Base-by-base conservation (phyloP, 2,888 invertebrate genomes). In the Andrena dorsata region DNA sequence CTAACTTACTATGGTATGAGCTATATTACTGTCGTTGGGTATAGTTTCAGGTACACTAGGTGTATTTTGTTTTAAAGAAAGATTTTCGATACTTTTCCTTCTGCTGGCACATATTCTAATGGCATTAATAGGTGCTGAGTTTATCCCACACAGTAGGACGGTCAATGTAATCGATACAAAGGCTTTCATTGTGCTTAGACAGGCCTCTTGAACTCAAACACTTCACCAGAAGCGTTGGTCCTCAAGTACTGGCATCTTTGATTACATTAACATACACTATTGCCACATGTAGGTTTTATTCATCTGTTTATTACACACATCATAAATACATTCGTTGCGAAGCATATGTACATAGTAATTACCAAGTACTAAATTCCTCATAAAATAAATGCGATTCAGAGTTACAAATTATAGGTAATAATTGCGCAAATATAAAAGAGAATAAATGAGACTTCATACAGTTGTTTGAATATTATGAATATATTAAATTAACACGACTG, bases 51-150 rank as follows among this genome's bases (percentile, higher is more conserved):
- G 81, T 76, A 88, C 85, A 77, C 82, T 86, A 28, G 79, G 81
- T 65, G 83, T 84, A 80, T 90, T 88, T 80, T 91, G 87, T 69
- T 85, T 89, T 28, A 89, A 83, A 3, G 90, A 87, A 81, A 88
- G 75, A 83, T 89, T 91, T 68, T 90, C 90, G 51, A 86, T 85
- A 75, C 88, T 90, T 82, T 88, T 91, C 78, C 89, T 90, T 69
- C 87, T 87, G 63, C 91, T 90, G 23, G 92, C 93, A 85, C 93
- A 93, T 86, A 90, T 88, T 88, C 89, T 90, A 84, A 84, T 88
- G 64, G 92, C 90, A 86, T 85, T 87, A 72, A 90, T 89, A 77
- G 87, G 84, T 70, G 80, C 83, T 47, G 88, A 88, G 80, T 87
- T 89, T 86, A 88, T 90, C 74, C 90, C 87, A 86, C 88, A 90